Conservation (phyloP, 2,113 vertebrate species). For the Mobula hypostoma region DNA sequence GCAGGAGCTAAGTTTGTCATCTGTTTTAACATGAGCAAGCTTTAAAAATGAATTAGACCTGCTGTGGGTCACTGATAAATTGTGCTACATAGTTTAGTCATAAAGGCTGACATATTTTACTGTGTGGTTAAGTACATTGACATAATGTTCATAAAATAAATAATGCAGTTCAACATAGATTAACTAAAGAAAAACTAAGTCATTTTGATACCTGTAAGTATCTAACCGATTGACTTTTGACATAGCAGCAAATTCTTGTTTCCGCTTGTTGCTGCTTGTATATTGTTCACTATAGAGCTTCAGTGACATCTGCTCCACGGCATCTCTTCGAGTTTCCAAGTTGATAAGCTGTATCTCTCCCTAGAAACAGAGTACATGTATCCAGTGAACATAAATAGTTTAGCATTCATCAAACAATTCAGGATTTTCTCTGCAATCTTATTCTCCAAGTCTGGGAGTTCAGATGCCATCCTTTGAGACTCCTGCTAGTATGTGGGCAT, state of each 20-base stretch:
- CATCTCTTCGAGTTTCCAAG: slow-evolving; percentile 75
- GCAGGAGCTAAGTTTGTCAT: neutral
- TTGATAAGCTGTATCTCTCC: slow-evolving; percentile 68
- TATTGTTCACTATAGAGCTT: slow-evolving; percentile 78
- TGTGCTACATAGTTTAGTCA: neutral
- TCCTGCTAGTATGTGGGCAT: neutral
- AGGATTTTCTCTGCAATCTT: neutral
- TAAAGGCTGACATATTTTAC: neutral
- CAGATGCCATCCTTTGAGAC: slow-evolving; percentile 14
- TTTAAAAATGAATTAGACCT: neutral
- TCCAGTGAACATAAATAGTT: slow-evolving; percentile 40
- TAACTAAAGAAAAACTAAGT: slow-evolving; percentile 55
- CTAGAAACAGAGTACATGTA: slow-evolving; percentile 55
- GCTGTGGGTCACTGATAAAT: neutral
- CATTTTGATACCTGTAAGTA: slow-evolving; percentile 61
- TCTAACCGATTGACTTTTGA: slow-evolving; percentile 74
- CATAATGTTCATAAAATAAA: neutral
- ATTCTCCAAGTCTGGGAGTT: neutral
- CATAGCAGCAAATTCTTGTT: slow-evolving; percentile 67
- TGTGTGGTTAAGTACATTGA: neutral
- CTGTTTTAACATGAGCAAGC: neutral
- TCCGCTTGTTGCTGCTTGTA: slow-evolving; percentile 63
- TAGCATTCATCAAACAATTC: slow-evolving; percentile 13
- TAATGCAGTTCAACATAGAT: neutral
- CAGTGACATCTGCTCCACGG: slow-evolving; percentile 84